Evolutionary conservation across 2,888 invertebrate genomes (phyloP).

Genomic region (Melieria crassipennis): DNA sequence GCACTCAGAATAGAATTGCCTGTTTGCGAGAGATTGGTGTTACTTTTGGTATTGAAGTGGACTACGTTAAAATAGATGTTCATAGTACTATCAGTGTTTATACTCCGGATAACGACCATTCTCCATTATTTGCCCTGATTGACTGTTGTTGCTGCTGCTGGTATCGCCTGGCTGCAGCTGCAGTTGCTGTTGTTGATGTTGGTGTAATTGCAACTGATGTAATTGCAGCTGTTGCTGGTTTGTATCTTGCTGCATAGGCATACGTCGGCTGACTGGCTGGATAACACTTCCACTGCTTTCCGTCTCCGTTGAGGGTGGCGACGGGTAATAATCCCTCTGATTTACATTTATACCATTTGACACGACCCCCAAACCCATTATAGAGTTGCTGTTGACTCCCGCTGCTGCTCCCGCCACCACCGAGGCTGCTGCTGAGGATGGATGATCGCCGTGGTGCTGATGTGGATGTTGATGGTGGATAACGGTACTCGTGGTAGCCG

Average conservation of each 20-base stretch:
- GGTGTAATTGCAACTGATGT: slow-evolving; percentile 47
- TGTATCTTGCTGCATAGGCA: slow-evolving; percentile 49
- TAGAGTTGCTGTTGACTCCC: slow-evolving; percentile 54
- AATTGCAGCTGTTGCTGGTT: slow-evolving; percentile 48
- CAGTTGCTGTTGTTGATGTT: slow-evolving; percentile 49
- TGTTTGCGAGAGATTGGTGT: slow-evolving; percentile 29
- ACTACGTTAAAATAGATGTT: slow-evolving; percentile 23
- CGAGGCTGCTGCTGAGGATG: slow-evolving; percentile 56
- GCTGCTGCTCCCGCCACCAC: slow-evolving; percentile 43
- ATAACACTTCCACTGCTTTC: slow-evolving; percentile 70
- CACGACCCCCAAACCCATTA: slow-evolving; percentile 60
- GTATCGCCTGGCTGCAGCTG: slow-evolving; percentile 63
- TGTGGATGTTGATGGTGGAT: slow-evolving; percentile 67
- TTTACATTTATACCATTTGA: slow-evolving; percentile 67
- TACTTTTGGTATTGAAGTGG: slow-evolving; percentile 39
- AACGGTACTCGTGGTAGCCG: slow-evolving; percentile 67
- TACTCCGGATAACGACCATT: slow-evolving; percentile 78
- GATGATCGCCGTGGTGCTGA: slow-evolving; percentile 65
- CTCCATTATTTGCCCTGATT: slow-evolving; percentile 69
- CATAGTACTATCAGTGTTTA: slow-evolving; percentile 74
- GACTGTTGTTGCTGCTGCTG: slow-evolving; percentile 65
- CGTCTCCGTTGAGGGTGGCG: slow-evolving; percentile 68
- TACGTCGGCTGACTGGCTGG: slow-evolving; percentile 59
- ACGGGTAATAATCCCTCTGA: slow-evolving; percentile 67
- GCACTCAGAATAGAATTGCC: background rate